These are phyloP conservation scores for Alfaro cultratus DNA, from an alignment of 2,797 vertebrate species.

Conservation along the genomic window DNA sequence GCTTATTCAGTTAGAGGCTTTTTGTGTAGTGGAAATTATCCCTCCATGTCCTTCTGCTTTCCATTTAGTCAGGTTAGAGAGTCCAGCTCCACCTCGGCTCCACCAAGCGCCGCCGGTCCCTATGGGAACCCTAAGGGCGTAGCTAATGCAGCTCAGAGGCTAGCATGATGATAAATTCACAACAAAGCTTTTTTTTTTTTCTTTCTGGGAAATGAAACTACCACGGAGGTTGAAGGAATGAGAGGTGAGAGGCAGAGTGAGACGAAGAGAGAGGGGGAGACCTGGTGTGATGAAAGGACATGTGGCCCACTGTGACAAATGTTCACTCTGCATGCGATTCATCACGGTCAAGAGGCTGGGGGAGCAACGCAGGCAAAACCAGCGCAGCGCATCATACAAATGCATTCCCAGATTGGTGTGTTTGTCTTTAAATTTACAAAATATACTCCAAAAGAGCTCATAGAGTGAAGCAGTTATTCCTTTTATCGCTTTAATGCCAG, in stretches of 20 bases:
- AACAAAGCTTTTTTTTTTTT: conserved; percentile 54
- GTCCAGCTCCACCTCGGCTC: conserved; percentile 22
- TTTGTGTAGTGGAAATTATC: conserved; percentile 14
- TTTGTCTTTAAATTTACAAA: background rate
- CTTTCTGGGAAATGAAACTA: conserved; percentile 62
- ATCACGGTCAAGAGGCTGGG: conserved; percentile 54
- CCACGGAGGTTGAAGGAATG: conserved; percentile 56
- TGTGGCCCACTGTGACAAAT: conserved; percentile 67
- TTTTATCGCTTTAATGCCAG: conserved; percentile 47
- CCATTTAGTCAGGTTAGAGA: conserved; percentile 23
- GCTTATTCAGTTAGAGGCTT: conserved; percentile 40
- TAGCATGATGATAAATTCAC: conserved; percentile 64
- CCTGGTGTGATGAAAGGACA: conserved; percentile 65
- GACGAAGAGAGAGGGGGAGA: conserved; percentile 20
- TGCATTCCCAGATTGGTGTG: conserved; percentile 7
- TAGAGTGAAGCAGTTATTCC: conserved; percentile 28
- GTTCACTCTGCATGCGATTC: conserved; percentile 62
- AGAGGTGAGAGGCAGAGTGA: conserved; percentile 34
- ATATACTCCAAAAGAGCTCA: background rate
- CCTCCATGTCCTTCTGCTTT: conserved; percentile 17
- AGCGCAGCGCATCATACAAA: conserved; percentile 33
- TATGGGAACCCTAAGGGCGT: conserved; percentile 62
- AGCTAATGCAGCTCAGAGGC: conserved; percentile 43
- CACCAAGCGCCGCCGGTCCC: conserved; percentile 36
- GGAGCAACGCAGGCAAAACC: conserved; percentile 27